These are phyloP conservation scores for Etia nguti DNA, from an alignment of 2,113 vertebrate genomes.

Conservation along the genomic window DNA sequence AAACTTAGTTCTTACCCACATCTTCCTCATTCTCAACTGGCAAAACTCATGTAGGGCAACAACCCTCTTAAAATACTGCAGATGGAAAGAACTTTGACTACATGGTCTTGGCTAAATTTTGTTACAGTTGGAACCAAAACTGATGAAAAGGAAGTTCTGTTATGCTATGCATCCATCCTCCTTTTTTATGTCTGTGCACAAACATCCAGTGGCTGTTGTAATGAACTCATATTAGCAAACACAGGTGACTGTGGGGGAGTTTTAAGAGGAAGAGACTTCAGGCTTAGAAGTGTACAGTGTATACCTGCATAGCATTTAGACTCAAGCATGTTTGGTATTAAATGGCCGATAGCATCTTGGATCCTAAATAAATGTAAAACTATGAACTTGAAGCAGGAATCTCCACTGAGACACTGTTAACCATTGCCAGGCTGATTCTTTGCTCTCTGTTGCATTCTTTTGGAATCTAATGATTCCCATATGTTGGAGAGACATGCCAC, in stretches of 20 bases:
- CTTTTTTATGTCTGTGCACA: neutral
- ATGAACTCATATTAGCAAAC: neutral
- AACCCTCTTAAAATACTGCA: neutral
- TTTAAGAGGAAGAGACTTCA: neutral
- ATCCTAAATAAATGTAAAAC: neutral
- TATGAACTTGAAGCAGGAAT: constrained; percentile 10
- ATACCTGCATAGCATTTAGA: neutral
- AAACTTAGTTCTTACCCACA: neutral
- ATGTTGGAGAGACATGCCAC: constrained; percentile 25
- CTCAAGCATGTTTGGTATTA: constrained; percentile 13
- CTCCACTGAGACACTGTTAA: constrained; percentile 36
- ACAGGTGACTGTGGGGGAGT: neutral
- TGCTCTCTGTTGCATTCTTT: constrained; percentile 38
- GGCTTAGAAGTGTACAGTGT: neutral
- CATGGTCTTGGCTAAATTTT: neutral
- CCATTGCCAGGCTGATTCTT: constrained; percentile 39
- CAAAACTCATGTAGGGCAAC: too few relatives aligned
- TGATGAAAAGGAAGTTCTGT: neutral
- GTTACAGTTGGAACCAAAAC: neutral
- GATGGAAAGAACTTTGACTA: neutral
- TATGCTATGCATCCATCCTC: neutral
- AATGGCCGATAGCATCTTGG: neutral
- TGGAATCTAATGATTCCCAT: constrained; percentile 61
- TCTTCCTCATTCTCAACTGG: neutral
- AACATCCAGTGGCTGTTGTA: neutral